Base-by-base conservation (phyloP, 2,797 vertebrate species). In the Prionace glauca region DNA sequence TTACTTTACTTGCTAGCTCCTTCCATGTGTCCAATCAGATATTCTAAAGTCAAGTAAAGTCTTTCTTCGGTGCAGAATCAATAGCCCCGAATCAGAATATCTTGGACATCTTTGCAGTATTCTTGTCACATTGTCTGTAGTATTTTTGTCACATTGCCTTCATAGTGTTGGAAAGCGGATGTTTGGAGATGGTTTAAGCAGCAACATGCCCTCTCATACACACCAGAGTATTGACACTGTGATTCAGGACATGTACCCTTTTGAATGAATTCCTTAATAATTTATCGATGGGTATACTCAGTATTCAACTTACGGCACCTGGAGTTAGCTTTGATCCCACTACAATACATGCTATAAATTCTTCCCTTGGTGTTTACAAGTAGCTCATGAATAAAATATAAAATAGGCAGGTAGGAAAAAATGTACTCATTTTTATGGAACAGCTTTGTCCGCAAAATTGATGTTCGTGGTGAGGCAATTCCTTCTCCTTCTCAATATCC, bases 141-240 rank as follows among this genome's bases (percentile, higher is more conserved):
- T 65, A 65, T 65, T 90, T 90, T n/a, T 18, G 32, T 90, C 87
- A 90, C 56, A 90, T 90, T 90, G 87, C 56, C 14, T n/a, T n/a
- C 0, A 2, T 32, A 29, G 74, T n/a, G 74, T 11, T 2, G 20
- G 69, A 26, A 4, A 22, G 67, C 3, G 20, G 67, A 22, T 18
- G 67, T 69, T 69, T 69, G 45, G 84, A 41, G 22, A 11, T 65
- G 45, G 41, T 41, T 86, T 26, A 29, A 26, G 12, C 29, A 88
- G 5, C 50, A 88, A 88, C 56, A 32, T 56, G 2, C 24, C 11
- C 87, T n/a, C 56, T n/a, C 32, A n/a, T 32, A 32, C 4, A n/a
- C 29, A 62, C 14, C 29, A 32, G 56, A 90, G 29, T 90, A 62
- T 8, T 90, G 32, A 14, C 18, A 20, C 62, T 62, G 87, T 90